Evolutionary conservation across 2,113 vertebrate genomes (phyloP).

Genomic region (Siniperca knerii): DNA sequence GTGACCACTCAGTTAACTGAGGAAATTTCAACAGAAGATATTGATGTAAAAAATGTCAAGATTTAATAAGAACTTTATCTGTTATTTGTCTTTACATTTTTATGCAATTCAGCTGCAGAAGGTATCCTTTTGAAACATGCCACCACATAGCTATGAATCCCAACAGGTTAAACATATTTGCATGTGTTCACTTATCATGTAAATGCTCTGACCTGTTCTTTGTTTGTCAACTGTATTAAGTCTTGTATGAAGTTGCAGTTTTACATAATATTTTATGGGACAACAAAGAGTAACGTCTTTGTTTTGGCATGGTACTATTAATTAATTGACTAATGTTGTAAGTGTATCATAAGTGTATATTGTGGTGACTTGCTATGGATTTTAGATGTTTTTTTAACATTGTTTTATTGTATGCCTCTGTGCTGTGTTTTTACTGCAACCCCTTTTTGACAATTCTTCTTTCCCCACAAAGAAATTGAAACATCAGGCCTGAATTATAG

Average conservation of each 20-base stretch:
- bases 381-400: background rate
- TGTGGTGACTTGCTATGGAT: background rate
- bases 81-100: background rate
- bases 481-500: background rate
- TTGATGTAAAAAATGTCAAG: background rate
- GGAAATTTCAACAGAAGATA: background rate
- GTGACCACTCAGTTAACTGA: background rate
- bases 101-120: background rate
- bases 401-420: background rate
- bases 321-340: background rate
- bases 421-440: slow-evolving; percentile 2
- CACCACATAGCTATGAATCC: no score
- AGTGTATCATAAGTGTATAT: background rate
- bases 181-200: background rate
- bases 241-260: background rate
- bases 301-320: background rate
- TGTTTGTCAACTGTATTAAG: background rate
- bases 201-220: background rate
- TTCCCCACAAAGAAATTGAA: background rate
- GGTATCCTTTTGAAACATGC: background rate
- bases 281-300: background rate
- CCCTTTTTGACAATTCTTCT: background rate
- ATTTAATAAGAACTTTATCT: background rate
- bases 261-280: background rate
- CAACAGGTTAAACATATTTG: background rate